These are phyloP conservation scores for Istiophorus platypterus DNA, from an alignment of 2,113 vertebrate genomes.

Conservation along the genomic window DNA sequence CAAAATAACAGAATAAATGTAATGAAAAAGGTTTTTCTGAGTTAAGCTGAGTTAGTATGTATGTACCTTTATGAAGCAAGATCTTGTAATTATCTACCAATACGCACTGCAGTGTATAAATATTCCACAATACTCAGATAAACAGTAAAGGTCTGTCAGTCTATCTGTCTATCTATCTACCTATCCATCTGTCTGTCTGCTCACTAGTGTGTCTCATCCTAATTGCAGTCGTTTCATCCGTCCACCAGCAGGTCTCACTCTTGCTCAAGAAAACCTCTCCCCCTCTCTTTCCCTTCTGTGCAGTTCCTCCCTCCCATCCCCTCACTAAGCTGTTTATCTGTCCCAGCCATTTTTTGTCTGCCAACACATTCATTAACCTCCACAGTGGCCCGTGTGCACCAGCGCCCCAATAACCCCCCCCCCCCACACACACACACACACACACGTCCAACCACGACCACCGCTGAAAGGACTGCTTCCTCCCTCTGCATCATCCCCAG, in stretches of 20 bases:
- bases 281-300: neutral
- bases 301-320: conserved; percentile 17
- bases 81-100: too few relatives aligned
- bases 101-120: too few relatives aligned
- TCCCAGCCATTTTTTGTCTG: conserved; percentile 55
- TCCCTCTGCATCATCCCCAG: conserved; percentile 14
- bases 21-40: too few relatives aligned
- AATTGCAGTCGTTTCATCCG: neutral
- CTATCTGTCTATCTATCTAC: too few relatives aligned
- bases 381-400: conserved; percentile 24
- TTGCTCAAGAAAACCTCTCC: conserved; percentile 44
- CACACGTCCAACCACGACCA: neutral
- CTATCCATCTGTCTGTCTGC: neutral
- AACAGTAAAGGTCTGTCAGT: too few relatives aligned
- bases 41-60: too few relatives aligned
- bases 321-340: conserved; percentile 65
- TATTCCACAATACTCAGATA: too few relatives aligned
- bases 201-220: neutral
- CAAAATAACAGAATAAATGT: too few relatives aligned
- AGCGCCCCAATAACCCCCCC: conserved; percentile 16
- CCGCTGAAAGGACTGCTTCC: neutral
- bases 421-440: too few relatives aligned
- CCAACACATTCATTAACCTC: conserved; percentile 70
- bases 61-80: too few relatives aligned
- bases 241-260: conserved; percentile 71